Base-by-base conservation (phyloP, 2,797 vertebrate species). In the Acridotheres tristis region DNA sequence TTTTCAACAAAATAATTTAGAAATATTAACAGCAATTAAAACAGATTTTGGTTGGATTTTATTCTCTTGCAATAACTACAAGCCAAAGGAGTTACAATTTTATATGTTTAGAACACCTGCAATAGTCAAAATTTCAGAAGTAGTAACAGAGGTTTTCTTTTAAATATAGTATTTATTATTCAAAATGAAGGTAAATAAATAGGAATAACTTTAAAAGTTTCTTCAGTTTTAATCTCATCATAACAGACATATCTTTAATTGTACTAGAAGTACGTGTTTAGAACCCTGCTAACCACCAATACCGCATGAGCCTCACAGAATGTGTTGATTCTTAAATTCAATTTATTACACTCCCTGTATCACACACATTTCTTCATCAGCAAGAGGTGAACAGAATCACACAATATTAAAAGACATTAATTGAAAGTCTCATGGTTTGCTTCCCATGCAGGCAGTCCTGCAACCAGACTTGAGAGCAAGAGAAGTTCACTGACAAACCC, bases 211-310 rank as follows among this genome's bases (percentile, higher is more conserved):
- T 47, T 3, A 1, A 18, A 69, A 57, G 30, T 48, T 69, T 58
- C 38, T 65, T 66, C 5, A 16, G 13, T 73, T 62, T 68, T 82
- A 69, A 71, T 71, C 42, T 16, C 25, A 61, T 50, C 54, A 43
- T 19, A 91, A 69, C 5, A 61, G 26, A 21, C 5, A 3, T 29
- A 65, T 7, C 14, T 71, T 50, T 50, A 71, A 76, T 59, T 4
- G 5, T 38, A 51, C 7, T 15, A 9, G 18, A 58, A 53, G 25
- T 32, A 51, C 0, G 0, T 8, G 14, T 45, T 68, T 61, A 66
- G 19, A 75, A 42, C 21, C 8, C 29, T 85, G 23, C 10, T 66
- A 25, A n/a, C 42, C 32, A 61, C 16, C 19, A 50, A 40, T 38
- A 75, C 29, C 1, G 1, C 14, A 51, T 38, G 36, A 77, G 16